Base-by-base conservation (phyloP, 2,888 invertebrate species). In the Synergus itoensis region DNA sequence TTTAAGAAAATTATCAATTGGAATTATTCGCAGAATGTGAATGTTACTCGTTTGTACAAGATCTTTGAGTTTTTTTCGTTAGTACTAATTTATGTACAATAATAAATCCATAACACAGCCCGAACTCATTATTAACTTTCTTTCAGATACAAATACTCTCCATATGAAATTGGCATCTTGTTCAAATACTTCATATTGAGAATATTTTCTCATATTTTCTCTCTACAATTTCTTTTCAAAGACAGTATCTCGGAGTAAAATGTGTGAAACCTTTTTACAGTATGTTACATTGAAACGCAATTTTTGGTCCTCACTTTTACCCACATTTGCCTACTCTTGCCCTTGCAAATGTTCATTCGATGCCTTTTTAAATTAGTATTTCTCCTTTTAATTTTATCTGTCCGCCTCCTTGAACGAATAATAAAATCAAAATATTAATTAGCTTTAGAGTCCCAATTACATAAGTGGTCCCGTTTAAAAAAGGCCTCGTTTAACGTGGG, bases 381-480 rank as follows among this genome's bases (percentile, higher is more conserved):
- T 9, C 3, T 53, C 18, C 7, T 45, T 69, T 21, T 53, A 53
- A 48, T 36, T 73, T 48, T 36, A 53, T 53, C 18, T 36, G 36
- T 53, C 53, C n/a, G 48, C 8, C n/a, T 53, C 53, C 9, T 36
- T 36, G n/a, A 5, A 28, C 43, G 11, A 18, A 14, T 12, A 67
- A 21, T 14, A 14, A 53, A 53, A 36, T 73, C 14, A 73, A 73
- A 5, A 69, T 69, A 45, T 67, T 45, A 41, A 65, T 65, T 65
- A 18, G 5, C 12, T 14, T 41, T 21, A 21, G 67, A 67, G 43
- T 28, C 69, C 16, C 45, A 45, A 48, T 69, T 45, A 21, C 7
- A 69, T 48, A 28, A 36, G 28, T 73, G 73, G 73, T 73, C 73
- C 73, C 73, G n/a, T 73, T 73, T 69, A 18, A 62, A 53, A 57